A percentile compares a stretch with the other conserved stretches of the same genome.
Conservation (phyloP, 1,140 invertebrate species). For the Cydia amplana region DNA sequence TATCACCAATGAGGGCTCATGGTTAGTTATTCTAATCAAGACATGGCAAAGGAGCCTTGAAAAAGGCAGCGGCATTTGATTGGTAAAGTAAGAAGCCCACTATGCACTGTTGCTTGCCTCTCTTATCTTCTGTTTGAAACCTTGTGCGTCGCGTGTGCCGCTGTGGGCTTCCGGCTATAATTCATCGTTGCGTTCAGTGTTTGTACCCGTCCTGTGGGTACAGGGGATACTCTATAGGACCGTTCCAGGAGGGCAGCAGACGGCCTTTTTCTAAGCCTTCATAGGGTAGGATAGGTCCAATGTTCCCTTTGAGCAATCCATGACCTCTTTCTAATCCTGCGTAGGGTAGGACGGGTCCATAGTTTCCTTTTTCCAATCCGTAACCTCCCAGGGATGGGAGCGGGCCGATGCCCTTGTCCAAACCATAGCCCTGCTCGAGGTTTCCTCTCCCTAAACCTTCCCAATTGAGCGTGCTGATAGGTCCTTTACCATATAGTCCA, state of each 20-base stretch:
- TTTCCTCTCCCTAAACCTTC: neutral
- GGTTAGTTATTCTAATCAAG: constrained; percentile 3
- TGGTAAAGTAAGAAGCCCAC: neutral
- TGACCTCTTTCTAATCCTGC: neutral
- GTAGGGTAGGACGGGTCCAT: neutral
- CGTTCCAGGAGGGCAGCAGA: neutral
- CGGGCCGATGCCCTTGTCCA: neutral
- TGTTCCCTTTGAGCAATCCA: constrained; percentile 2
- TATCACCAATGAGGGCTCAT: constrained; percentile 11
- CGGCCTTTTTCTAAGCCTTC: neutral
- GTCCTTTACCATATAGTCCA: neutral
- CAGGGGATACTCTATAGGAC: constrained; percentile 9
- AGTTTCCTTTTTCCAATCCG: neutral
- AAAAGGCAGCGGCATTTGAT: neutral
- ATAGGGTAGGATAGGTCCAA: constrained; percentile 11
- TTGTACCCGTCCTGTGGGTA: neutral
- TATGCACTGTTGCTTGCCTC: neutral
- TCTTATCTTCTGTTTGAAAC: neutral
- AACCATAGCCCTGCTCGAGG: neutral
- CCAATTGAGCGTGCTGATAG: constrained; percentile 7
- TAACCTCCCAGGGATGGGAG: neutral
- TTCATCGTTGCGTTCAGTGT: constrained; percentile 7
- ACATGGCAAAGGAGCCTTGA: constrained; percentile 13
- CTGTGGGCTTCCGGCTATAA: neutral
- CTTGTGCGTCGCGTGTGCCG: neutral